Evolutionary conservation across 2,113 vertebrate genomes (phyloP), one percentile per base, ranked within the genome.

Genomic region (Oenanthe oenanthe): DNA sequence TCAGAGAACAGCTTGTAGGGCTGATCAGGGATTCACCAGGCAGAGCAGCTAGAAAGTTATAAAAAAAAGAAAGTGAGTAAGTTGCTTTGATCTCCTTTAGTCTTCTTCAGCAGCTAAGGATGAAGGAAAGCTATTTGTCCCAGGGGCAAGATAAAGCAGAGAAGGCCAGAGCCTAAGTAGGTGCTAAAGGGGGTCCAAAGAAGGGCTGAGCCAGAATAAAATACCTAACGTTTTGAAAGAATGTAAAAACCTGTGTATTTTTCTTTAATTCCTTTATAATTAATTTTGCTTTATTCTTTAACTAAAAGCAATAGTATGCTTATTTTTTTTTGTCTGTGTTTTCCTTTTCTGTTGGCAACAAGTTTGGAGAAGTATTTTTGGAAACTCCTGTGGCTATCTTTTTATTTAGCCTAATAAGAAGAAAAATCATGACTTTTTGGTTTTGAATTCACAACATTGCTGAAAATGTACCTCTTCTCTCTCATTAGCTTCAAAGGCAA

Each of bases 81-180:
- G 51, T 61, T 71, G 38, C 40, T 94, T 93, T 94, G 90, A 93
- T 93, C 82, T 76, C n/a, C 50, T 94, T 95, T 80, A 90, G 74
- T 79, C 36, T 71, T 91, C 68, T 94, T 70, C 57, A 94, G 36
- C 2, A 4, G 32, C 32, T 82, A 42, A 88, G 34, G 75, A 85
- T 76, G 54, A 88, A 89, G 58, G 26, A 71, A 93, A 93, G 45
- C 32, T 76, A 16, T 60, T 28, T 85, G 17, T 54, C 66, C 22
- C 31, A 40, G 43, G 25, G 48, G 42, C 28, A 73, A 60, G 85
- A 79, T 60, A 90, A 75, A 76, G 18, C 12, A 75, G 26, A 70
- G 17, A 85, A 83, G 21, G 13, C 17, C 54, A 76, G 36, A 78
- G 24, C 4, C n/a, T 65, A 83, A 88, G 28, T 16, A 65, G 43